Evolutionary conservation across 1,140 invertebrate species (phyloP), one percentile per base, ranked within the genome.

Genomic region (Pemphigus obesinymphae): DNA sequence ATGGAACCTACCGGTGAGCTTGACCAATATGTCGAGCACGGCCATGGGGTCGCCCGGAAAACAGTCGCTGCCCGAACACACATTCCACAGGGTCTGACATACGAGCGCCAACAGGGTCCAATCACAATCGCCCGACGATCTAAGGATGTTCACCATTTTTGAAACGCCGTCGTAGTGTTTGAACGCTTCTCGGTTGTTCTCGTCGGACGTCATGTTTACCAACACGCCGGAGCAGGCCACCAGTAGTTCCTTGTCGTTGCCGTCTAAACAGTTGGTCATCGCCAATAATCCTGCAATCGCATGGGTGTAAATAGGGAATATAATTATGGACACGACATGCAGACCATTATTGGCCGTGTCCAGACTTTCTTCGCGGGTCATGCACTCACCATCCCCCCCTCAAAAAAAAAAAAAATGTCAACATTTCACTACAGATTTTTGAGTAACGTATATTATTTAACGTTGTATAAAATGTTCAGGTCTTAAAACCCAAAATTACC

Each of bases 51-150:
- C 37, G 17, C 55, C 50, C 0, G 76, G 76, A 45, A 80, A 80
- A 61, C 8, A 8, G 50, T 80, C 8, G 31, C 34, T 29, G 8
- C 15, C 53, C 8, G 76, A 80, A 31, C 76, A 80, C 37, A 91
- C 92, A 87, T 94, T 94, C 92, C 92, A 93, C 23, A 93, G 85
- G 10, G 90, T 89, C 86, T 92, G 91, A 86, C 91, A 92, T 4
- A 91, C 88, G 82, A 92, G 86, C 82, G 88, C 89, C 10, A 89
- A 90, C 70, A 92, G 84, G 76, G 89, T 87, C 90, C 91, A 91
- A 84, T 92, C 90, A 63, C 88, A 87, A 80, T 89, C 88, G 7
- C 58, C 61, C 0, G 34, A 23, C 2, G 45, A 15, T 17, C 17
- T 34, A 15, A 82, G 80, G 15, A 70, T 70, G 11, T 82, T 70